A percentile compares a stretch with the other conserved stretches of the same genome.
Conservation (phyloP, 2,888 invertebrate species). For the Diloba caeruleocephala region DNA sequence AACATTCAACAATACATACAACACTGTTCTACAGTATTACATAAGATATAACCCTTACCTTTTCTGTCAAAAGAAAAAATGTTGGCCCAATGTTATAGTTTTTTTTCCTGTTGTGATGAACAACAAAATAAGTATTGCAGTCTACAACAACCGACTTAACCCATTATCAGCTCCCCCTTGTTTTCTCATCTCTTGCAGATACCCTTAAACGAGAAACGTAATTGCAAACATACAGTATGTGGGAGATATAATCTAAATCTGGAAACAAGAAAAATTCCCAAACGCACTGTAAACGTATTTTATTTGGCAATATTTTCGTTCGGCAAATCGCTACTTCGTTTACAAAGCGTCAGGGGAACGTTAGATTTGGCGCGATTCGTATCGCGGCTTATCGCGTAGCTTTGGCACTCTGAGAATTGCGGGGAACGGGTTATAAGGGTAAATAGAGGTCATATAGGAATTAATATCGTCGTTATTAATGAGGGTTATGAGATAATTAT, state of each 20-base stretch:
- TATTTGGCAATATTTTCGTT: constrained; percentile 75
- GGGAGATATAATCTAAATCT: constrained; percentile 50
- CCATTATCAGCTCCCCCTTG: no score
- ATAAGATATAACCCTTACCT: no score
- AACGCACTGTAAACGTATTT: constrained; percentile 77
- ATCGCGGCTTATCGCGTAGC: constrained; percentile 63
- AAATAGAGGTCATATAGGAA: constrained; percentile 51
- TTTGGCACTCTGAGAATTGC: constrained; percentile 32
- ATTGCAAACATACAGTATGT: constrained; percentile 48
- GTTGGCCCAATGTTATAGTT: no score
- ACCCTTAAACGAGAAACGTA: constrained; percentile 52
- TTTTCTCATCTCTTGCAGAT: constrained; percentile 17
- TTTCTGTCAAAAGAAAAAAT: no score
- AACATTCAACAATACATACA: no score
- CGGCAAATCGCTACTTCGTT: constrained; percentile 70
- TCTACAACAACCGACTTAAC: constrained; percentile 25
- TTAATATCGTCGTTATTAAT: constrained; percentile 49
- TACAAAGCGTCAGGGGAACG: constrained; percentile 74
- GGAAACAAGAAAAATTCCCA: constrained; percentile 71
- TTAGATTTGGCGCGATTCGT: constrained; percentile 78
- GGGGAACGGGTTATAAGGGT: constrained; percentile 42
- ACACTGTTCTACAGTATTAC: no score
- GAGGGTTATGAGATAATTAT: constrained; percentile 40
- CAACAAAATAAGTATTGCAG: background rate
- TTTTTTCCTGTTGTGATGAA: no score